A percentile compares a stretch with the other conserved stretches of the same genome.
Evolutionary conservation across 2,797 vertebrate genomes (phyloP).

Genomic region (Gila robusta): DNA sequence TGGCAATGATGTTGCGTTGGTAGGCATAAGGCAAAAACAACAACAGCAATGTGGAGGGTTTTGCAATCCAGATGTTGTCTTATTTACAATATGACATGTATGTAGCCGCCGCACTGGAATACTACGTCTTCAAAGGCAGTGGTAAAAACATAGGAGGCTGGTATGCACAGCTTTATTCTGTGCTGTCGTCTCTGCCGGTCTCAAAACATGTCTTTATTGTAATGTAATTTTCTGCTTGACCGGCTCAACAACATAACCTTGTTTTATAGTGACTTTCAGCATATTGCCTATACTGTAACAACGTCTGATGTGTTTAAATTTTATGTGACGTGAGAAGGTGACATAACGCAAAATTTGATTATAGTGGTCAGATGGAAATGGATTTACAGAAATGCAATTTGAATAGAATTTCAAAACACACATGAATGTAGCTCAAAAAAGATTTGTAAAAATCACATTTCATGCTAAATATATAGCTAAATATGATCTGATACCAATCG

Average conservation of each 20-base stretch:
- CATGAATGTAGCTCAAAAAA: neutral
- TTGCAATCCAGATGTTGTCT: neutral
- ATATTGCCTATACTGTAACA: no score
- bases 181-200: no score
- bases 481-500: neutral
- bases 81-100: neutral
- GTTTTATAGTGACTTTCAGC: no score
- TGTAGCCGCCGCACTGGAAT: no score
- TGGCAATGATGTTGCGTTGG: neutral
- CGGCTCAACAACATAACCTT: no score
- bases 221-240: no score
- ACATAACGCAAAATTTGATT: neutral
- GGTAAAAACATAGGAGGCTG: no score
- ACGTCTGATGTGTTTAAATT: no score
- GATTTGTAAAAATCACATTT: neutral
- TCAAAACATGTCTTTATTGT: no score
- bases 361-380: neutral
- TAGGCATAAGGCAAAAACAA: neutral
- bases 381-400: neutral
- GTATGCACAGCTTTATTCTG: no score
- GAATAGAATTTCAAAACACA: neutral
- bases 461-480: neutral
- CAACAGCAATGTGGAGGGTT: neutral
- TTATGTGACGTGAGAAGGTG: neutral
- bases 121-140: no score